phyloP scores from a whole-genome alignment of 2,797 vertebrate genomes.

The Falco peregrinus region DNA sequence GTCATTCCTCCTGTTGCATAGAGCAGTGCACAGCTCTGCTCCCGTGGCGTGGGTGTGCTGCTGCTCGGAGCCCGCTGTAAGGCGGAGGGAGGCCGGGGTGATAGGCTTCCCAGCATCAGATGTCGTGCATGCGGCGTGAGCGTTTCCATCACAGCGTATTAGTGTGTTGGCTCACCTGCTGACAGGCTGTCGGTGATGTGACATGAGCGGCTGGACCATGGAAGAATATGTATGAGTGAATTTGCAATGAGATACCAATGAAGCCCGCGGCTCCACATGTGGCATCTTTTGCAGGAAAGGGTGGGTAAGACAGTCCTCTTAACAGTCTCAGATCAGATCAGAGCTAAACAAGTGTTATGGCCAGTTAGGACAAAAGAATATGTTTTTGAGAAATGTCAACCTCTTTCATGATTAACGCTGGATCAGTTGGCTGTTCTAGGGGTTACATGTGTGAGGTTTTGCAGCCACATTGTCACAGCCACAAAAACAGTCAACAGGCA shows the following conservation, averaged over 20 bases:
- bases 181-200: not conserved
- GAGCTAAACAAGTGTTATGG: not conserved
- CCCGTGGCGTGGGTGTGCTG: not conserved
- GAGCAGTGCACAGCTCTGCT: not conserved
- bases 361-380: not conserved
- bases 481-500: not conserved
- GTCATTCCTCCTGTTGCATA: not conserved
- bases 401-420: not conserved
- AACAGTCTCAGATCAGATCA: not conserved
- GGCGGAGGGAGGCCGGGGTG: accelerated
- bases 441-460: not conserved
- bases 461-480: not conserved
- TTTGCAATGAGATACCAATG: not conserved
- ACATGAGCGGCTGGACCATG: not conserved
- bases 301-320: not conserved
- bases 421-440: not conserved
- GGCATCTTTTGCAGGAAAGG: not conserved
- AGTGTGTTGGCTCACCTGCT: accelerated
- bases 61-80: not conserved
- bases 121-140: accelerated
- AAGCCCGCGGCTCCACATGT: accelerated
- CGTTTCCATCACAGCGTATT: not conserved
- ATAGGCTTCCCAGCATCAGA: accelerated
- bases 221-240: too few species aligned
- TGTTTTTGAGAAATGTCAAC: not conserved